Conservation (phyloP, 2,888 invertebrate genomes). For the Gibbula magus region DNA sequence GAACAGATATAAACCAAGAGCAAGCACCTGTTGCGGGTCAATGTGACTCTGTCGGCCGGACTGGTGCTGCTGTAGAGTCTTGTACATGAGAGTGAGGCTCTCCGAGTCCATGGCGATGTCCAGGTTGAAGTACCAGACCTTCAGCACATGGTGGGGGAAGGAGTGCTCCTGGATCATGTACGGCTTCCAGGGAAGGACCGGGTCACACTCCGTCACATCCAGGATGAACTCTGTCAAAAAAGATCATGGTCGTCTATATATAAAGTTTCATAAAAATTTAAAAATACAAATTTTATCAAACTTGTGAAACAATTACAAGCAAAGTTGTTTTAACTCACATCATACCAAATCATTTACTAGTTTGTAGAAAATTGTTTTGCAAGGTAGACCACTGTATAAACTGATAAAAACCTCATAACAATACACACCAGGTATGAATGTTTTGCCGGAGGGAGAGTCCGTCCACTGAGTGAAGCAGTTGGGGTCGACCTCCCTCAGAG, state of each 20-base stretch:
- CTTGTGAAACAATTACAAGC: no score
- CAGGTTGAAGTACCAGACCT: conserved; percentile 60
- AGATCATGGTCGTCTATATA: neutral
- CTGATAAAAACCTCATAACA: no score
- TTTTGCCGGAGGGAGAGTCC: conserved; percentile 39
- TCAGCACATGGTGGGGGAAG: conserved; percentile 65
- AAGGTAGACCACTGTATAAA: no score
- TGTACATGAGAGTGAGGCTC: conserved; percentile 62
- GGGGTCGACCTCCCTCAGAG: conserved; percentile 36
- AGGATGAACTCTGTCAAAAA: conserved; percentile 62
- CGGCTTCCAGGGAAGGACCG: conserved; percentile 68
- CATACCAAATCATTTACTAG: no score
- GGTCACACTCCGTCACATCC: conserved; percentile 60
- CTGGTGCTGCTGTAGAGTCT: conserved; percentile 58
- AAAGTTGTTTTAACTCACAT: no score
- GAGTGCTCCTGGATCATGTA: conserved; percentile 61
- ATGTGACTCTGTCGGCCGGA: conserved; percentile 60
- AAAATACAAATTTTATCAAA: neutral
- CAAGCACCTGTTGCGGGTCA: conserved; percentile 59
- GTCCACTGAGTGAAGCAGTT: conserved; percentile 47
- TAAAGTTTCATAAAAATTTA: neutral
- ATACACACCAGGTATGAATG: conserved; percentile 30
- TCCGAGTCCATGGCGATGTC: conserved; percentile 61
- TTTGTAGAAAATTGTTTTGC: no score
- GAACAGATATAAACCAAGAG: no score